Evolutionary conservation across 2,113 vertebrate species (phyloP).

Genomic region (Syngnathus floridae): DNA sequence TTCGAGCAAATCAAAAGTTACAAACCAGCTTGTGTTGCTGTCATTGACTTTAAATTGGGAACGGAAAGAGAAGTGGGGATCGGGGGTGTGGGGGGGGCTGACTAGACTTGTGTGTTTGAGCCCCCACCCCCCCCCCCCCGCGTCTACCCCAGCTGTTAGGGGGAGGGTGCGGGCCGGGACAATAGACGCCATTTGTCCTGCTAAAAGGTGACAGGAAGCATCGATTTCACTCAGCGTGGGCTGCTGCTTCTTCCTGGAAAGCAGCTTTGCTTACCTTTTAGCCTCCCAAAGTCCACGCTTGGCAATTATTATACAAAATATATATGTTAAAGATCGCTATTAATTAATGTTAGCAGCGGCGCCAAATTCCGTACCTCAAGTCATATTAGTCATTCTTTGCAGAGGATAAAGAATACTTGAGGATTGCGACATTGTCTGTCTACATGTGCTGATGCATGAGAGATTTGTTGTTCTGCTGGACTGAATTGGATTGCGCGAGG

Average conservation of each 20-base stretch:
- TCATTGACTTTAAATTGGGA: constrained; percentile 31
- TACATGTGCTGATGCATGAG: too few species aligned
- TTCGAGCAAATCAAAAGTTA: constrained; percentile 43
- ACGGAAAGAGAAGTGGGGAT: constrained; percentile 18
- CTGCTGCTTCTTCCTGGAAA: constrained; percentile 27
- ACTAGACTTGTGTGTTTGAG: constrained; percentile 13
- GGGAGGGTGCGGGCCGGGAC: constrained; percentile 47
- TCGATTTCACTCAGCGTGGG: constrained; percentile 56
- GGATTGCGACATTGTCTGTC: too few species aligned
- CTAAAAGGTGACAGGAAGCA: constrained; percentile 70
- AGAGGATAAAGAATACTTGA: neutral
- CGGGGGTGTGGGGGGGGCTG: constrained; percentile 11
- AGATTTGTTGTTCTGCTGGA: neutral
- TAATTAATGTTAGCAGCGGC: too few species aligned
- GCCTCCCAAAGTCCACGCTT: neutral
- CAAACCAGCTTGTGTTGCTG: constrained; percentile 22
- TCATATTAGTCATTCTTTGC: neutral
- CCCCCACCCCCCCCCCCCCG: constrained; percentile 21
- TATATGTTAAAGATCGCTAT: neutral
- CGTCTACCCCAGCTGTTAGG: constrained; percentile 53
- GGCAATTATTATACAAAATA: neutral
- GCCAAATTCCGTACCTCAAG: too few species aligned
- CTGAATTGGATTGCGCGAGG: neutral
- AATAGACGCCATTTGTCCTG: constrained; percentile 68
- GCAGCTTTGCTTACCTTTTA: constrained; percentile 31